Conservation (phyloP, 2,113 vertebrate genomes). For the Lota lota region DNA sequence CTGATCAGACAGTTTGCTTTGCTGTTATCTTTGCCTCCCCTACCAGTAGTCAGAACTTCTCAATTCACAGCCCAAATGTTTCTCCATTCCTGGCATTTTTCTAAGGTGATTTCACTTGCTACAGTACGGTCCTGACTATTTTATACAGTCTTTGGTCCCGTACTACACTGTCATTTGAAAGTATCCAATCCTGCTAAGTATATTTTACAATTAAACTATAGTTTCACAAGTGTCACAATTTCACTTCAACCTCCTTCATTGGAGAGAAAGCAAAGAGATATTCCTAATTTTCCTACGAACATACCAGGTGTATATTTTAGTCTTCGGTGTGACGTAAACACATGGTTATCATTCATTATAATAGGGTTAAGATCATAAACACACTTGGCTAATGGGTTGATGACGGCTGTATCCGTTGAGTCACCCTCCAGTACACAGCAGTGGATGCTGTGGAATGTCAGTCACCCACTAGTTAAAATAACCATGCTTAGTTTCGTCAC, state of each 20-base stretch:
- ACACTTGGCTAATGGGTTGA: constrained; percentile 1
- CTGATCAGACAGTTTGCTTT: neutral
- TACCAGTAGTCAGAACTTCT: neutral
- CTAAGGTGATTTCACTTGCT: neutral
- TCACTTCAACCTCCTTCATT: no score
- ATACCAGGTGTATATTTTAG: no score
- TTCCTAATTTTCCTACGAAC: no score
- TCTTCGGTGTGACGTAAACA: no score
- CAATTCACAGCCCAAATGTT: neutral
- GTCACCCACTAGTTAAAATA: constrained; percentile 9
- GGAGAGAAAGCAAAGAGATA: no score
- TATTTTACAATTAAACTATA: neutral
- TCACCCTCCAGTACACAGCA: neutral
- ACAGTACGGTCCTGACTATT: neutral
- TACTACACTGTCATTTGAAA: neutral
- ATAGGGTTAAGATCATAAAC: neutral
- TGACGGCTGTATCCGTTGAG: neutral
- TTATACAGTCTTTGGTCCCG: neutral
- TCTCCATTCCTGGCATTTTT: constrained; percentile 1
- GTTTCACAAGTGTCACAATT: no score
- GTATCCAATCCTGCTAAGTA: constrained; percentile 8
- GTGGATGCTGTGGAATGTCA: constrained; percentile 24
- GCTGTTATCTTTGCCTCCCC: neutral
- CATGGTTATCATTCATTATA: no score
- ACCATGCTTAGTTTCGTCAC: constrained; percentile 1